Percentiles rank a stretch among this genome's conserved stretches.
These are phyloP conservation scores for human (Homo sapiens) DNA, from an alignment of 2,113 vertebrate genomes.

Conservation along the genomic window GRCh38 chr3:37544001-37544500, in stretches of 20 bases:
- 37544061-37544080: not conserved
- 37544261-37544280: not conserved
- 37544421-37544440: not conserved
- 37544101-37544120: rapidly evolving
- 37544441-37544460: not conserved
- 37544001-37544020: not conserved
- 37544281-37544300: not conserved
- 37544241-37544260: not conserved
- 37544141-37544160: not conserved
- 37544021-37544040: not conserved
- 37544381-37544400: not conserved
- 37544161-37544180: not conserved
- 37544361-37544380: not conserved
- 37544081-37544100: not conserved
- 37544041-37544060: not conserved
- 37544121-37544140: not conserved
- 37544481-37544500: not conserved
- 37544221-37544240: not conserved
- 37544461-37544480: not conserved
- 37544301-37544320: rapidly evolving
- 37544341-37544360: not conserved
- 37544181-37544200: not conserved
- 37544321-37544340: not conserved
- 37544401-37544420: not conserved
- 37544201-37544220: not conserved